Evolutionary conservation across 2,888 invertebrate species (phyloP).

Genomic region (Eucera pruinosa): DNA sequence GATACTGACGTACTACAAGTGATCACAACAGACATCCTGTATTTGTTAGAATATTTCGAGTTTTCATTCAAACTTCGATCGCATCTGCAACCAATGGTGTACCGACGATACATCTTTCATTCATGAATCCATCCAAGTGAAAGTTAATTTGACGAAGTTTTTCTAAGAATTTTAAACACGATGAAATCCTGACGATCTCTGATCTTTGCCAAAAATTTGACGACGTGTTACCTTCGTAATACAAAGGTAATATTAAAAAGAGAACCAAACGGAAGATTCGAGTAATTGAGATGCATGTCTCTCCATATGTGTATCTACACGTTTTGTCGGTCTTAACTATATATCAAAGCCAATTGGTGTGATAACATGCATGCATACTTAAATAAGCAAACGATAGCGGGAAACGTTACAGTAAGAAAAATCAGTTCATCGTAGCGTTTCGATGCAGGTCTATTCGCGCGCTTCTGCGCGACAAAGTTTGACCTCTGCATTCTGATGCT

Average conservation of each 20-base stretch:
- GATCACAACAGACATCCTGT: not conserved
- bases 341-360: constrained; percentile 72
- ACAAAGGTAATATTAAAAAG: constrained; percentile 6
- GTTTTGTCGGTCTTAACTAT: constrained; percentile 56
- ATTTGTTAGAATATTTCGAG: not conserved
- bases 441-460: constrained; percentile 43
- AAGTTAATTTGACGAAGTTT: constrained; percentile 1
- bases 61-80: constrained; percentile 15
- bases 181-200: constrained; percentile 3
- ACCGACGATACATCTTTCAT: constrained; percentile 28
- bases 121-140: constrained; percentile 12
- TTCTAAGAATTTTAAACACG: not conserved
- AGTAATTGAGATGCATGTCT: constrained; percentile 29
- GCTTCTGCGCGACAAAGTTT: constrained; percentile 52
- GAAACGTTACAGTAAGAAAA: constrained; percentile 35
- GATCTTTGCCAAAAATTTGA: constrained; percentile 6
- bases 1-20: constrained; percentile 1
- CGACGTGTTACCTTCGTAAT: constrained; percentile 18
- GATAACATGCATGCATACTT: constrained; percentile 62
- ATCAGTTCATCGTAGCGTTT: constrained; percentile 48
- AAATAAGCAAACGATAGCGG: constrained; percentile 31
- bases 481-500: constrained; percentile 31
- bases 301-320: constrained; percentile 21
- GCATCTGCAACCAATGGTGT: constrained; percentile 26
- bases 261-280: constrained; percentile 2